Conservation (phyloP, 2,888 invertebrate species). For the Tyria jacobaeae region DNA sequence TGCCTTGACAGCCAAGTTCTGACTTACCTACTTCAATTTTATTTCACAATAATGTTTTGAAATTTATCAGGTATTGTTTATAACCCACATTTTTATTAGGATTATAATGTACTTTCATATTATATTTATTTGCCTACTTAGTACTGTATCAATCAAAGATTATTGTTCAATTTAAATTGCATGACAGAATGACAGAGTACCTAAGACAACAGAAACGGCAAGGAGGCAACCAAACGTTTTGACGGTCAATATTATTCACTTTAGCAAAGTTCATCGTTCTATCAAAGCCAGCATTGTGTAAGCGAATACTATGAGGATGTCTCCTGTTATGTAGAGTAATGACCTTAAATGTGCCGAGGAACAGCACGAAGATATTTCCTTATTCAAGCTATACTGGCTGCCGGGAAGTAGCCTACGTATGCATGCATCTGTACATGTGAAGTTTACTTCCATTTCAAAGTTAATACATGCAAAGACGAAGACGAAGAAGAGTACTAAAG, state of each 20-base stretch:
- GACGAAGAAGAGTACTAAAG: too few species aligned
- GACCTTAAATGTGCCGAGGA: constrained; percentile 32
- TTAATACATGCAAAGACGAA: too few species aligned
- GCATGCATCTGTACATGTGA: too few species aligned
- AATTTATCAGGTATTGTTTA: too few species aligned
- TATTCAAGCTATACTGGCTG: background rate
- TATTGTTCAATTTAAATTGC: constrained; percentile 7
- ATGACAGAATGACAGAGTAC: constrained; percentile 13
- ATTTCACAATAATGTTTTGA: constrained; percentile 10
- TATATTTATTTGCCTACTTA: background rate
- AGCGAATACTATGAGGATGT: constrained; percentile 38
- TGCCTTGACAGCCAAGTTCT: constrained; percentile 32
- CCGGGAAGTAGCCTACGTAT: too few species aligned
- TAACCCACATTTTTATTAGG: too few species aligned
- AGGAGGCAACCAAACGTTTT: constrained; percentile 13
- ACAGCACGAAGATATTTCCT: constrained; percentile 14
- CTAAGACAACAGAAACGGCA: constrained; percentile 9
- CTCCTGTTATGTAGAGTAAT: constrained; percentile 34
- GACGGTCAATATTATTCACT: constrained; percentile 46
- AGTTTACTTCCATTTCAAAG: too few species aligned
- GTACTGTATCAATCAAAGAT: constrained; percentile 1
- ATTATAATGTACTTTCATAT: background rate
- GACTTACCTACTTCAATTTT: constrained; percentile 21
- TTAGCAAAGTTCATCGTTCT: constrained; percentile 46
- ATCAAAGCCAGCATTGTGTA: constrained; percentile 42